Base-by-base conservation (phyloP, 2,888 invertebrate species). In the Megamerina dolium region DNA sequence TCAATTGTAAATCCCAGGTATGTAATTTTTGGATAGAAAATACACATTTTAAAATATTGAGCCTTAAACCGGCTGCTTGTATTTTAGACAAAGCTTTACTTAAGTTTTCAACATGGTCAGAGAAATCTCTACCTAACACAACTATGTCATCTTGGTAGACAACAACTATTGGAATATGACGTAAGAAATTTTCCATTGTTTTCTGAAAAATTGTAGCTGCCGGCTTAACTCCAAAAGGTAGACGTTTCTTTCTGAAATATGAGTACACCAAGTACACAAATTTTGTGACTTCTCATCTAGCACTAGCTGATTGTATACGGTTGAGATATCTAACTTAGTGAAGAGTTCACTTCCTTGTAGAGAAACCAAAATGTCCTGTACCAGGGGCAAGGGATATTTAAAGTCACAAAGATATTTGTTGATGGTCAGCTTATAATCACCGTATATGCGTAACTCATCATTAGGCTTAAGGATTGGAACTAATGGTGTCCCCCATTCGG, bases 61-160 rank as follows among this genome's bases (percentile, higher is more conserved):
- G 23, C 10, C 10, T 23, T 23, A 23, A 23, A 8, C 23, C 23
- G 6, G 23, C 23, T 8, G 6, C 10, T 23, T 23, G 6, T 23
- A 23, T 8, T 23, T 23, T 23, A 23, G 8, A 8, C 23, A 23
- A 23, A 8, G 10, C 23, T 23, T 8, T 8, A 8, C 10, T 23
- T 10, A 23, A 23, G 10, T 6, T 23, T 23, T 10, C 10, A 8
- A 23, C 23, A 23, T 23, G 23, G 6, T 23, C 23, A 10, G 23
- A 23, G 20, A 21, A n/a, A 5, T n/a, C 13, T 21, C 20, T 66
- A 27, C 63, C 58, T 5, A 57, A 55, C 12, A 59, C 57, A 5
- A 63, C 61, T 9, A 57, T 54, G 17, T 64, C 57, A 13, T 66
- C 68, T 51, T 58, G 63, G 4, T 62, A 58, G 21, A 65, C 41